Base-by-base conservation (phyloP, 2,113 vertebrate genomes). In the Pontoporia blainvillei region DNA sequence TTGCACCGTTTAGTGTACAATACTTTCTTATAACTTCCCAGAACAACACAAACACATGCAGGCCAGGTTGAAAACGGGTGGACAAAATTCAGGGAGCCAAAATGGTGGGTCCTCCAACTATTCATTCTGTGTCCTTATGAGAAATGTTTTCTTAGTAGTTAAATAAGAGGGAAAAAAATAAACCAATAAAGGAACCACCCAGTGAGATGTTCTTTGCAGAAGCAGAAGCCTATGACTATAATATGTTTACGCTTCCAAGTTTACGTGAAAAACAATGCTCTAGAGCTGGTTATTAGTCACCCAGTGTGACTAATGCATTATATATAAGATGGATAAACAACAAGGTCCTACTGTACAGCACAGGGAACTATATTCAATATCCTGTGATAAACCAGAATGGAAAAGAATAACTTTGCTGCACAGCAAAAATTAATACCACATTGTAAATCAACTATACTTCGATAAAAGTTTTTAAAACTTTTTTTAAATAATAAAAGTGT, bases 1-100 rank as follows among this genome's bases (percentile, higher is more conserved):
- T 49, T 31, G 44, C 5, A 21, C 1, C 17, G 3, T 20, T 49
- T 59, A 27, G 11, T 57, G 18, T 1, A 57, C 6, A 54, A 20
- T 20, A 5, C 12, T 27, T 8, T 6, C n/a, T 18, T 14, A 1
- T 52, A 2, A 3, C 20, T 36, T 25, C 11, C 25, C 5, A 18
- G 10, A 31, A 11, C 9, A 61, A 8, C 12, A 21, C 44, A n/a
- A 20, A 18, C 1, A 41, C 3, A 13, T 2, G 18, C 9, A 59
- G 39, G 34, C 15, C 27, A 31, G 59, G 18, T 21, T 5, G 61
- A 39, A 29, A 41, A 21, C 21, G 18, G 46, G 18, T 36, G 6
- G 61, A n/a, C 34, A 36, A 14, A 67, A 10, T 31, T 62, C 69
- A 57, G 44, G 36, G 3, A 29, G 14, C 0, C 34, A 36, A 23